These are phyloP conservation scores for Ochlodes sylvanus DNA, from an alignment of 2,888 invertebrate genomes.

Conservation along the genomic window DNA sequence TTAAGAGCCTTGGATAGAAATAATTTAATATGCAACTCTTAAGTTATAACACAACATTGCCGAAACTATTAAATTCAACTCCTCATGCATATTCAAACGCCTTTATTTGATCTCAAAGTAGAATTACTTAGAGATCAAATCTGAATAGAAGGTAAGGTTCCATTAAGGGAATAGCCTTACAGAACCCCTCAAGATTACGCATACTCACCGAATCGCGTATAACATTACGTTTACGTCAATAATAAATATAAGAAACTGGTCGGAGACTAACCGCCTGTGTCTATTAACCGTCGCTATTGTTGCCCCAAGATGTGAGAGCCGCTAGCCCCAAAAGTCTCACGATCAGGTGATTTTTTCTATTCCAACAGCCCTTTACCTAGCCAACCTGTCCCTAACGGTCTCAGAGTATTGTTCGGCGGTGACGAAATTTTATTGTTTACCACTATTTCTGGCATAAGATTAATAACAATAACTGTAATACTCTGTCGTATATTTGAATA, in stretches of 20 bases:
- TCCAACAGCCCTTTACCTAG: slow-evolving; percentile 18
- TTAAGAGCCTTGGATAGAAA: too few species aligned
- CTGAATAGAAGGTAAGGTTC: neutral
- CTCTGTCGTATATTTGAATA: too few species aligned
- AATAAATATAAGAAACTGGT: neutral
- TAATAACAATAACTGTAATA: too few species aligned
- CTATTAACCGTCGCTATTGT: slow-evolving; percentile 25
- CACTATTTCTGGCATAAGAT: too few species aligned
- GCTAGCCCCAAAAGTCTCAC: slow-evolving; percentile 40
- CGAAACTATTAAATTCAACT: neutral
- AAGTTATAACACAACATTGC: neutral
- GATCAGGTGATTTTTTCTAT: slow-evolving; percentile 45
- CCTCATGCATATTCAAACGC: neutral
- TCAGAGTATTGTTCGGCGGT: slow-evolving; percentile 17
- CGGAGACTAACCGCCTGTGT: slow-evolving; percentile 9
- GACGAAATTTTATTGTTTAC: slow-evolving; percentile 25
- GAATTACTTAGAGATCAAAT: too few species aligned
- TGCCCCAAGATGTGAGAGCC: slow-evolving; percentile 30
- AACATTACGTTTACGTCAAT: neutral
- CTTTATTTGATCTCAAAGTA: neutral
- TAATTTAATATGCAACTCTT: neutral
- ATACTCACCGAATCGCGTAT: neutral
- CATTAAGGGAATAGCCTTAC: neutral
- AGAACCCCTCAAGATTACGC: neutral
- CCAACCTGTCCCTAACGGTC: slow-evolving; percentile 34